Evolutionary conservation across 2,888 invertebrate genomes (phyloP), one percentile per base, ranked within the genome.

Genomic region (Macrophya alboannulata): DNA sequence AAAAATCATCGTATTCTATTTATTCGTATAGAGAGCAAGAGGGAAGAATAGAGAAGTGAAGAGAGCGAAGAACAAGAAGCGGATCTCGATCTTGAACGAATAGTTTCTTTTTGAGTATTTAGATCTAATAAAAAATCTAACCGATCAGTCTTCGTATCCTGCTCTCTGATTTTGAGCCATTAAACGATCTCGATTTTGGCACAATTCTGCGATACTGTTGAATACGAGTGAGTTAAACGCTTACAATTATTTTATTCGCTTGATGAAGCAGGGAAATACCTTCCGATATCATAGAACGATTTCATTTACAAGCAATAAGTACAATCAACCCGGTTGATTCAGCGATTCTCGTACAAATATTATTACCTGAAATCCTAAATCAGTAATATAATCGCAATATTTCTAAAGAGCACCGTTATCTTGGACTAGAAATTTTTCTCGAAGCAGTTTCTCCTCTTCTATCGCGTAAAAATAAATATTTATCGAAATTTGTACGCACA

Each of bases 361-460:
- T 0, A 43, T 37, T 71, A n/a, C 40, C 25, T 62, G 62, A 25
- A 62, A 62, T 62, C 25, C n/a, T 55, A 0, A n/a, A 51, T n/a
- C 55, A n/a, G 6, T 8, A n/a, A 55, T 31, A 55, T n/a, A n/a
- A 55, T 55, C 55, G 55, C 5, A 55, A 40, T 43, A 71, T 40
- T 71, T 71, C n/a, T 25, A 71, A 71, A 71, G 40, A 71, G 71
- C 71, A 71, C 71, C 71, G 37, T 71, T 40, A 31, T 71, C n/a
- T 12, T 71, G 40, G 71, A 71, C 71, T 40, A 37, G 9, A 43
- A 71, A 37, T 31, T n/a, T 40, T 71, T 12, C 40, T 43, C 2
- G 21, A 40, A 43, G 40, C 71, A 40, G 40, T 25, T 12, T 17
- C 71, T n/a, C 6, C 71, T 71, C 43, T 1, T n/a, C 5, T 40